A percentile compares a stretch with the other conserved stretches of the same genome.
Evolutionary conservation across 30 jellyfish, hydroid and myxozoan species (phyloP).

Genomic region (Aurelia aurita): DNA sequence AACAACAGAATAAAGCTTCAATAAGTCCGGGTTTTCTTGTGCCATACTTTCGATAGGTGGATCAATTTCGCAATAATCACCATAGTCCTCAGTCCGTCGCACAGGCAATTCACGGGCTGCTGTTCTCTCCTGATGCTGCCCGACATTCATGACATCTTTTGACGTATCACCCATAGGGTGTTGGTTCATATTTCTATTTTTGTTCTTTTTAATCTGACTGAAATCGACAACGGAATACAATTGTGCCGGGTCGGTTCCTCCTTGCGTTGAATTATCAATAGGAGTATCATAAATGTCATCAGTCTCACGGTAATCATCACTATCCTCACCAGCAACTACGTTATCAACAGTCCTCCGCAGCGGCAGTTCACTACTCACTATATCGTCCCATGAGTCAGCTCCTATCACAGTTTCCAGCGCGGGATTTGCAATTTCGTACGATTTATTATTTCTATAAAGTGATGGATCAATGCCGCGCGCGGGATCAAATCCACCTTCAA

Average conservation of each 20-base stretch:
- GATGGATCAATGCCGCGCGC: not conserved
- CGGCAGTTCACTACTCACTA: no score
- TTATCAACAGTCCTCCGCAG: no score
- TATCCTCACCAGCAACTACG: no score
- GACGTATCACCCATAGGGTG: not conserved
- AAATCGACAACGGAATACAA: conserved; percentile 56
- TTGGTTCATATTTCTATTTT: not conserved
- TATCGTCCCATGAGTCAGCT: not conserved
- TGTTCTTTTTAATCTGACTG: conserved; percentile 37
- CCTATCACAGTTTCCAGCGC: conserved; percentile 35
- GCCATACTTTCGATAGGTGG: no score
- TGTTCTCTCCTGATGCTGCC: not conserved
- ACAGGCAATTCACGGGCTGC: no score
- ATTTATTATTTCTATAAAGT: not conserved
- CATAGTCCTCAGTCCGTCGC: no score
- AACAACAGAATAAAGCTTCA: no score
- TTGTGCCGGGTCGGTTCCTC: conserved; percentile 35
- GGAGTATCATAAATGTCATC: conserved; percentile 55
- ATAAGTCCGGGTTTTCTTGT: no score
- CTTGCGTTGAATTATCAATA: conserved; percentile 26
- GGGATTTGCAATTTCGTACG: not conserved
- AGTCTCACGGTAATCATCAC: conserved; percentile 7
- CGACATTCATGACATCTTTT: not conserved
- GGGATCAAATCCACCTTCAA: not conserved
- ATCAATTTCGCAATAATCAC: no score